A percentile compares a stretch with the other conserved stretches of the same genome.
Conservation (phyloP, 2,888 invertebrate genomes). For the Melanargia galathea region DNA sequence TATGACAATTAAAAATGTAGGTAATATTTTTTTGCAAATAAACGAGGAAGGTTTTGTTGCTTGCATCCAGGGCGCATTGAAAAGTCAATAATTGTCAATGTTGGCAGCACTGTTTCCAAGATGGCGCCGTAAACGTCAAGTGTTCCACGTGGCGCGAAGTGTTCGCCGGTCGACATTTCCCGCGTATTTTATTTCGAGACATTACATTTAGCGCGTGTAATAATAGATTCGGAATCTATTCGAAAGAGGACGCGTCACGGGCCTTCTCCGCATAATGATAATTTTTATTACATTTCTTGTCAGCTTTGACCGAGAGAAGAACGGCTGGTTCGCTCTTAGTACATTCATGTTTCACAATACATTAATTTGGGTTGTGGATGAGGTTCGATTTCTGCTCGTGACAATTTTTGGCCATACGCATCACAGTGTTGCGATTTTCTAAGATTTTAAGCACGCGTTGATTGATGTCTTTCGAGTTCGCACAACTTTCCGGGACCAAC, state of each 20-base stretch:
- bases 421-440: background rate
- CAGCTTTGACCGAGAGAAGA: background rate
- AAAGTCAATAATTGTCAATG: background rate
- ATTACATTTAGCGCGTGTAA: conserved; percentile 60
- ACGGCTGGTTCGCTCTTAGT: background rate
- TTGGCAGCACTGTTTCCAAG: conserved; percentile 36
- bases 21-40: background rate
- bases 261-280: conserved; percentile 23
- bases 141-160: conserved; percentile 53
- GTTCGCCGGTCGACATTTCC: conserved; percentile 52
- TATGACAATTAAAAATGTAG: too few relatives aligned
- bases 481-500: background rate
- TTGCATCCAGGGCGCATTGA: background rate
- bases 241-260: conserved; percentile 22
- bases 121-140: conserved; percentile 48
- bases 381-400: background rate
- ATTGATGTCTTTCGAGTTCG: background rate
- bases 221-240: conserved; percentile 36
- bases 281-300: conserved; percentile 14
- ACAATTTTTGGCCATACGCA: background rate
- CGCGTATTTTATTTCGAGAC: conserved; percentile 65
- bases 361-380: too few relatives aligned
- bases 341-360: background rate
- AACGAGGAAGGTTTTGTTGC: background rate
- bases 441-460: background rate